phyloP scores from a whole-genome alignment of 2,113 vertebrate species.

The Muntiacus muntjak region DNA sequence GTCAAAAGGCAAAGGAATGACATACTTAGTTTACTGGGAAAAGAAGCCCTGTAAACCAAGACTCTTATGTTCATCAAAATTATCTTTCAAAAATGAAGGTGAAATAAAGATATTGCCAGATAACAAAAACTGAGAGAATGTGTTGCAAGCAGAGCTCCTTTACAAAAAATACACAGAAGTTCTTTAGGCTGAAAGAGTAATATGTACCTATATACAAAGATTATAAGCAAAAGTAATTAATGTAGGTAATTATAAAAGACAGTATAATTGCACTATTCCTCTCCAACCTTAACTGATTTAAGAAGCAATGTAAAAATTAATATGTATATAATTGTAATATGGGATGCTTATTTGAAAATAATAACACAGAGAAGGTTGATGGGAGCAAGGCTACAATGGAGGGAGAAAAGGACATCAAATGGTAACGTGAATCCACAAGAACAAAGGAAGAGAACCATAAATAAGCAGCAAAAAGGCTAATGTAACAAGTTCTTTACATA shows the following conservation, averaged over 20 bases:
- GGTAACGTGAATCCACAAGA: background rate
- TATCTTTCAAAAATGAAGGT: background rate
- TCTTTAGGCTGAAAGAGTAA: background rate
- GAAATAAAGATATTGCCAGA: background rate
- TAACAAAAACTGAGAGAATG: background rate
- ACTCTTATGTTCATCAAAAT: background rate
- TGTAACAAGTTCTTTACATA: background rate
- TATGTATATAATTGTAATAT: background rate
- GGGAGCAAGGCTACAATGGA: background rate
- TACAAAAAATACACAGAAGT: background rate
- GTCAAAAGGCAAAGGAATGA: background rate
- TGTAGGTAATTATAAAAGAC: background rate
- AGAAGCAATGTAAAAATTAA: background rate
- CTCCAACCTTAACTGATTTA: background rate
- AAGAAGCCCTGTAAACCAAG: background rate
- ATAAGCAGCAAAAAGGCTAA: background rate
- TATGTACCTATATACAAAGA: background rate
- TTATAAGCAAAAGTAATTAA: background rate
- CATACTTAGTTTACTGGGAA: background rate
- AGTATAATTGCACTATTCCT: background rate
- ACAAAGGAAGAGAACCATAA: background rate
- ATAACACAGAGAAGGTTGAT: background rate
- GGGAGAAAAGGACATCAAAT: background rate
- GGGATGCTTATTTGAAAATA: background rate
- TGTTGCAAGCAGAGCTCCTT: background rate